Percentiles rank a stretch among this genome's conserved stretches.
Evolutionary conservation across 2,113 vertebrate genomes (phyloP).

Genomic region (Typhlomys cinereus): DNA sequence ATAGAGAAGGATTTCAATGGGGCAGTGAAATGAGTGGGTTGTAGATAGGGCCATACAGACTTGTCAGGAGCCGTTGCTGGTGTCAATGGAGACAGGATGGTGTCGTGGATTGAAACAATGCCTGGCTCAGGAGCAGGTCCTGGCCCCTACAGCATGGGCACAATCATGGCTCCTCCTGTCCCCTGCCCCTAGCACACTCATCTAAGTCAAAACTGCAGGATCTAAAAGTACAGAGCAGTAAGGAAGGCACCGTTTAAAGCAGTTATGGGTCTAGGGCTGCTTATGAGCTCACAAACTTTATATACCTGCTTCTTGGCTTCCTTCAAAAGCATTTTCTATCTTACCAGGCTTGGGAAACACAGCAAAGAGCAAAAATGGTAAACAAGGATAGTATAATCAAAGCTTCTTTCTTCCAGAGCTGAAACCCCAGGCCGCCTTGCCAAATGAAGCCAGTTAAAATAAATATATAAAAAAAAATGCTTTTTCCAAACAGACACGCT

Average conservation of each 20-base stretch:
- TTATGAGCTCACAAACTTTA: rapidly evolving
- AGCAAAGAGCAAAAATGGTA: not conserved
- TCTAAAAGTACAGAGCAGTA: not conserved
- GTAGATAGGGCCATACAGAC: not conserved
- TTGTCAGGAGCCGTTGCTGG: not conserved
- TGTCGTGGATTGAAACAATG: not conserved
- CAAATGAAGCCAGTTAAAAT: slow-evolving; percentile 66
- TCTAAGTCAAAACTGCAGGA: not conserved
- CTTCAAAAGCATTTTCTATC: not conserved
- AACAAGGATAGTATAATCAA: not conserved
- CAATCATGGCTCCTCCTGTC: not conserved
- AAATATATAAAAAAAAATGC: slow-evolving; percentile 62
- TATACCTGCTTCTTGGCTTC: not conserved
- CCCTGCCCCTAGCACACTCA: not conserved
- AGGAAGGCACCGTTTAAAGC: rapidly evolving
- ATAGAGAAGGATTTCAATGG: not conserved
- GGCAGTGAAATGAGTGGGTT: too few relatives aligned
- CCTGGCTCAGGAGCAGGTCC: not conserved
- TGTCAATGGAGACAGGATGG: not conserved
- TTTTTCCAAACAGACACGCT: slow-evolving; percentile 37
- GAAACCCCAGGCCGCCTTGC: slow-evolving; percentile 43
- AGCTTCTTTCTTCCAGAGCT: slow-evolving; percentile 39
- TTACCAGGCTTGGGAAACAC: not conserved
- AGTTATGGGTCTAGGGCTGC: not conserved
- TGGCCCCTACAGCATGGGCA: not conserved